phyloP scores from a whole-genome alignment of 35 echinoderm and acorn worm species.

The Hemicentrotus pulcherrimus region DNA sequence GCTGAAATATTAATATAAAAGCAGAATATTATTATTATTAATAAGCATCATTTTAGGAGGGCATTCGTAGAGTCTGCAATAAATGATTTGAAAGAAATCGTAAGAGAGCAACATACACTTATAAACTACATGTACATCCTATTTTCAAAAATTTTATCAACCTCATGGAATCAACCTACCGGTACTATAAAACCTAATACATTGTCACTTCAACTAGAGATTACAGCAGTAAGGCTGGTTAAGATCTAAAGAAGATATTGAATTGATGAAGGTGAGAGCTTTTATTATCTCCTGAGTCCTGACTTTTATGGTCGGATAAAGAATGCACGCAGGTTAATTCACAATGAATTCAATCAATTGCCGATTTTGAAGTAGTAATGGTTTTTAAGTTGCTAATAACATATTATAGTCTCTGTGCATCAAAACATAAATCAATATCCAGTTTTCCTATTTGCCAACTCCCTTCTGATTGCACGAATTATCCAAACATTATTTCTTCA shows the following conservation, averaged over 20 bases:
- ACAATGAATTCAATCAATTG: background rate
- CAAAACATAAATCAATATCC: background rate
- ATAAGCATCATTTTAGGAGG: too few relatives aligned
- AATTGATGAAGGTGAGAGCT: background rate
- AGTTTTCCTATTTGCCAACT: background rate
- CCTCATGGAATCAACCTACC: too few relatives aligned
- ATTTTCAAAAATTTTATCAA: too few relatives aligned
- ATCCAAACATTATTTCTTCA: background rate
- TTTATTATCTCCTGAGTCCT: background rate
- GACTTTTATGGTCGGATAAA: background rate
- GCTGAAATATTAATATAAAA: too few relatives aligned
- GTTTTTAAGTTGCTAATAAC: background rate
- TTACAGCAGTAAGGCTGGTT: too few relatives aligned
- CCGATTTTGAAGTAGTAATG: background rate
- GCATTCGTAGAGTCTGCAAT: too few relatives aligned
- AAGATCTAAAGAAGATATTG: background rate
- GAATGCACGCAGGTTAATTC: background rate
- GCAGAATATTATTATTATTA: too few relatives aligned
- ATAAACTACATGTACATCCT: too few relatives aligned
- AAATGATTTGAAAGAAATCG: too few relatives aligned
- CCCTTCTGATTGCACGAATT: background rate
- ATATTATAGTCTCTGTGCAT: background rate
- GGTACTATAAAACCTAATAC: too few relatives aligned
- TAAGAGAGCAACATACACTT: too few relatives aligned
- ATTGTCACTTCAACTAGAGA: too few relatives aligned